These are phyloP conservation scores for Trichomalopsis sarcophagae DNA, from an alignment of 1,140 invertebrate species.

Conservation along the genomic window DNA sequence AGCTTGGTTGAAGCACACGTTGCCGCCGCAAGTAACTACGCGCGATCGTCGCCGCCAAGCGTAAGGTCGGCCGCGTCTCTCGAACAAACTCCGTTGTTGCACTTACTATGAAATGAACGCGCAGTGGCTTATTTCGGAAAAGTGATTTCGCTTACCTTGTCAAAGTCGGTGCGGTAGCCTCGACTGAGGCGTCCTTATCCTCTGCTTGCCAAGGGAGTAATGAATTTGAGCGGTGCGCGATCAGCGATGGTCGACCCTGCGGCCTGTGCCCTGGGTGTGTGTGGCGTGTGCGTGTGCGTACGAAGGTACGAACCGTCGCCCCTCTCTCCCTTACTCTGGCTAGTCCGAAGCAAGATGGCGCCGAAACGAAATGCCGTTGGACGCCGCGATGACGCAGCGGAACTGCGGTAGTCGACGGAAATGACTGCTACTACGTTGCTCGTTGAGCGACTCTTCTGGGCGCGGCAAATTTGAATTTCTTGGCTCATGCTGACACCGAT, in stretches of 20 bases:
- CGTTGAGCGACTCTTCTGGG: neutral
- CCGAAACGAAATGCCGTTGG: neutral
- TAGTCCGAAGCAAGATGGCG: constrained; percentile 22
- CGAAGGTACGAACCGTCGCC: neutral
- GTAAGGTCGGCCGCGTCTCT: neutral
- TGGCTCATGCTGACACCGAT: no score
- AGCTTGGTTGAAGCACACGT: neutral
- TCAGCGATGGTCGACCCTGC: no score
- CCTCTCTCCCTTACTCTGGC: neutral
- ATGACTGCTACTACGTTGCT: neutral
- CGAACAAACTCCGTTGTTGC: neutral
- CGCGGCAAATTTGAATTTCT: neutral
- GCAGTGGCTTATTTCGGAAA: no score
- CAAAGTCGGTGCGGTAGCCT: neutral
- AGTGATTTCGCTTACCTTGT: neutral
- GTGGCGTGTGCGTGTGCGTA: no score
- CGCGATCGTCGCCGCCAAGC: neutral
- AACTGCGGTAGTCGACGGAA: neutral
- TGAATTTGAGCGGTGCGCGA: neutral
- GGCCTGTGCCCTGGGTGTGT: neutral
- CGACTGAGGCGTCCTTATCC: neutral
- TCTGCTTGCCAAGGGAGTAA: neutral
- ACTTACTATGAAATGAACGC: no score
- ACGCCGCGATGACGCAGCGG: constrained; percentile 11
- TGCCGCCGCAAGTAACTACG: neutral